phyloP scores from a whole-genome alignment of 2,797 vertebrate genomes.

The Bufotes viridis region DNA sequence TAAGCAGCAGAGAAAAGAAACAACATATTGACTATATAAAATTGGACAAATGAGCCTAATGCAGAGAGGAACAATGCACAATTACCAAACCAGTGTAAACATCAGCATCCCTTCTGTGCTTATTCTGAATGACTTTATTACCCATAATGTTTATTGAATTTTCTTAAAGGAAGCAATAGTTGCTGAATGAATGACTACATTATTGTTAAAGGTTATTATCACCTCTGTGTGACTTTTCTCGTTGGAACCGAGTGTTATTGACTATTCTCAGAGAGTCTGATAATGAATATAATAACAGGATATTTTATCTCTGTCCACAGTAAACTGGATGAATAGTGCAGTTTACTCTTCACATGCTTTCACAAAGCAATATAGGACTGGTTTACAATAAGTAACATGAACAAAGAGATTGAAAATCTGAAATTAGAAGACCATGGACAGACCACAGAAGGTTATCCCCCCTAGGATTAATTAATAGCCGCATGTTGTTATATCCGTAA shows the following conservation, averaged over 20 bases:
- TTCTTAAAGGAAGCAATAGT: constrained; percentile 63
- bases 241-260: constrained; percentile 57
- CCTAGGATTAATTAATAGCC: background rate
- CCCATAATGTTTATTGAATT: constrained; percentile 63
- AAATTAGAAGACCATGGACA: constrained; percentile 26
- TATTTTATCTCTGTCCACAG: constrained; percentile 58
- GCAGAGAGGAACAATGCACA: constrained; percentile 56
- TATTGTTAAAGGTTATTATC: constrained; percentile 63
- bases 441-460: background rate
- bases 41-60: constrained; percentile 57
- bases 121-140: constrained; percentile 59
- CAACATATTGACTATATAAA: constrained; percentile 54
- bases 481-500: background rate
- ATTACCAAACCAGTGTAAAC: constrained; percentile 59
- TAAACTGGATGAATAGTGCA: constrained; percentile 50
- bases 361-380: constrained; percentile 44
- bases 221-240: constrained; percentile 63
- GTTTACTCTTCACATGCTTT: constrained; percentile 62
- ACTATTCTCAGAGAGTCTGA: constrained; percentile 63
- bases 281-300: constrained; percentile 63
- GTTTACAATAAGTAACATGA: constrained; percentile 14
- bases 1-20: constrained; percentile 23
- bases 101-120: constrained; percentile 60
- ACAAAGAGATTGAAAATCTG: constrained; percentile 26
- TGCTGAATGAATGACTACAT: constrained; percentile 59